These are phyloP conservation scores for Pyrochroa serraticornis DNA, from an alignment of 2,888 invertebrate genomes.

Conservation along the genomic window DNA sequence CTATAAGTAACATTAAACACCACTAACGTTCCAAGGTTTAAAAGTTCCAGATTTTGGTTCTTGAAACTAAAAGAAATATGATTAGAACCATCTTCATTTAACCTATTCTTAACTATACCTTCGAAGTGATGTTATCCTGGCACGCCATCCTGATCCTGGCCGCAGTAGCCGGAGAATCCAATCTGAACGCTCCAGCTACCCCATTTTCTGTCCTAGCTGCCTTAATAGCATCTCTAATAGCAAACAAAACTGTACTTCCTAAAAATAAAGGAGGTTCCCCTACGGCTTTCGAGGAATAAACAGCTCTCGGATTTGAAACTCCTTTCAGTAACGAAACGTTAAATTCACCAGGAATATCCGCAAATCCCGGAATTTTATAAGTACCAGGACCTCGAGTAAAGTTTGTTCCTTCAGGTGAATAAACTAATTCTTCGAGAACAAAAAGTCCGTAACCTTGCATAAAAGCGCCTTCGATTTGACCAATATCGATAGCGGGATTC, in stretches of 20 bases:
- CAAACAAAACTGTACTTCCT: constrained; percentile 86
- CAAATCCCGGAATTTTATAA: constrained; percentile 93
- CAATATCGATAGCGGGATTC: constrained; percentile 96
- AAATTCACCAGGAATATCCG: constrained; percentile 89
- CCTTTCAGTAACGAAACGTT: constrained; percentile 91
- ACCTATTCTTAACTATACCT: constrained; percentile 62
- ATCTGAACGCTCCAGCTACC: constrained; percentile 61
- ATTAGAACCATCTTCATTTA: not conserved
- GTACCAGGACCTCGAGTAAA: constrained; percentile 89
- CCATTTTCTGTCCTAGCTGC: constrained; percentile 78
- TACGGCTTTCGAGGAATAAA: constrained; percentile 96
- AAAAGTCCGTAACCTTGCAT: constrained; percentile 94
- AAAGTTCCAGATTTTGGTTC: not conserved
- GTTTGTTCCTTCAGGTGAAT: constrained; percentile 81
- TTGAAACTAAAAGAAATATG: not conserved
- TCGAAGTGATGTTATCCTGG: constrained; percentile 78
- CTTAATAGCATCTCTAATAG: constrained; percentile 85
- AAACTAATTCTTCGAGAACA: constrained; percentile 87
- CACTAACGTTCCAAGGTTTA: constrained; percentile 1
- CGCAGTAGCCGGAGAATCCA: constrained; percentile 87
- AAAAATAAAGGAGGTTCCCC: constrained; percentile 95
- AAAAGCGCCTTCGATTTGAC: constrained; percentile 95
- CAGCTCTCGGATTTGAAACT: constrained; percentile 87
- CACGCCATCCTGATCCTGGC: constrained; percentile 91
- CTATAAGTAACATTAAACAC: not conserved